A percentile compares a stretch with the other conserved stretches of the same genome.
Evolutionary conservation across 2,888 invertebrate species (phyloP).

Genomic region (Drosophila austrosaltans): DNA sequence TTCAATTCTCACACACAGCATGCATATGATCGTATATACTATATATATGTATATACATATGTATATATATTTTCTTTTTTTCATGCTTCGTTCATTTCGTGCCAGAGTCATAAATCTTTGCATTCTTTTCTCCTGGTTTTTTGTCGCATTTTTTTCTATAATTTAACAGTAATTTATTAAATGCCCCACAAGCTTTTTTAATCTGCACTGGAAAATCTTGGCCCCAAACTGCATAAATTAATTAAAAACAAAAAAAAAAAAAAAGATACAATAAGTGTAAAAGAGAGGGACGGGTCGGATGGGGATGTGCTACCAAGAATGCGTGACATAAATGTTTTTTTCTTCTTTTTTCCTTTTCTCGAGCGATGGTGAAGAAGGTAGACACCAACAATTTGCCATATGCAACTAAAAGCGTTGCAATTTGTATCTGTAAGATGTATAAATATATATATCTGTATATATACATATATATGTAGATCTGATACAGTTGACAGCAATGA

Average conservation of each 20-base stretch:
- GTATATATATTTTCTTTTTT: constrained; percentile 12
- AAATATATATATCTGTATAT: background rate
- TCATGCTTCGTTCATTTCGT: constrained; percentile 10
- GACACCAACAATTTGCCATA: constrained; percentile 56
- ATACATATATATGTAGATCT: constrained; percentile 4
- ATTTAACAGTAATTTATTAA: constrained; percentile 74
- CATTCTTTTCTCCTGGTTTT: constrained; percentile 19
- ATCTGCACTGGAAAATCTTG: constrained; percentile 69
- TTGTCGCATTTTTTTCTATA: constrained; percentile 42
- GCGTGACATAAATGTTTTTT: constrained; percentile 54
- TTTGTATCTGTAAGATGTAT: constrained; percentile 3
- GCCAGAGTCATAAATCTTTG: constrained; percentile 34
- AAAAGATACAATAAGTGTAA: constrained; percentile 1
- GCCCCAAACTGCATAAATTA: constrained; percentile 72
- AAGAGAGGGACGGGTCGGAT: background rate
- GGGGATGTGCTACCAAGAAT: constrained; percentile 44
- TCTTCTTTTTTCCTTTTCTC: constrained; percentile 32
- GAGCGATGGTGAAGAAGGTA: constrained; percentile 16
- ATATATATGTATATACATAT: background rate
- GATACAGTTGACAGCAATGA: constrained; percentile 60
- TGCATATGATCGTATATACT: background rate
- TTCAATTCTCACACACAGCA: background rate
- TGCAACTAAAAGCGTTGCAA: constrained; percentile 13
- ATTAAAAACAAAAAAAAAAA: constrained; percentile 45
- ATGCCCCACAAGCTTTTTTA: constrained; percentile 64